Conservation (phyloP, 2,888 invertebrate species). For the Dastarcus helophoroides region DNA sequence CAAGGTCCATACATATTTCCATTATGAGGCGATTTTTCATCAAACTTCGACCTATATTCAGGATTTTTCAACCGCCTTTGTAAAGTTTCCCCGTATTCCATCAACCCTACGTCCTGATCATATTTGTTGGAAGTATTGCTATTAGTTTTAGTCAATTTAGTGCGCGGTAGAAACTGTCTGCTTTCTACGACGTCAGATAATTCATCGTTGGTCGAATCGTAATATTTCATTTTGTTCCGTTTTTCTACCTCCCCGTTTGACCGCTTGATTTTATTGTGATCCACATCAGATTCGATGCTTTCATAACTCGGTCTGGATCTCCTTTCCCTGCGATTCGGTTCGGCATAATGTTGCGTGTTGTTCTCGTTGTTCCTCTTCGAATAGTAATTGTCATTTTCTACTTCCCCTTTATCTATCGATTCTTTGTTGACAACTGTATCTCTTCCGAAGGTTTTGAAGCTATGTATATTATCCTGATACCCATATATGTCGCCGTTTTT, state of each 20-base stretch:
- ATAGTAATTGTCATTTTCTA: conserved; percentile 8
- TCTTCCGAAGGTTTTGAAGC: conserved; percentile 32
- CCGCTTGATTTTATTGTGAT: conserved; percentile 16
- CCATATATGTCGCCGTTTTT: conserved; percentile 27
- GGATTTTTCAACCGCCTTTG: conserved; percentile 35
- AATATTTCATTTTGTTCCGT: conserved; percentile 27
- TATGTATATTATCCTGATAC: conserved; percentile 25
- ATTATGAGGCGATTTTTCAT: conserved; percentile 43
- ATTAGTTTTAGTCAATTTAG: conserved; percentile 53
- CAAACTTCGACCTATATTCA: conserved; percentile 33
- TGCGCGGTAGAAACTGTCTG: conserved; percentile 54
- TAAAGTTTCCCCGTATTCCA: conserved; percentile 37
- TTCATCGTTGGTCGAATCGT: conserved; percentile 33
- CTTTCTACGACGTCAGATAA: conserved; percentile 36
- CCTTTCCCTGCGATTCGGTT: conserved; percentile 20
- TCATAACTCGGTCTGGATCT: conserved; percentile 32
- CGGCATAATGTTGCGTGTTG: conserved; percentile 25
- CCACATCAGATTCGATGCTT: conserved; percentile 31
- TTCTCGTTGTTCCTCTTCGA: conserved; percentile 16
- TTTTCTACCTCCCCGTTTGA: conserved; percentile 23
- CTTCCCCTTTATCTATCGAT: conserved; percentile 27
- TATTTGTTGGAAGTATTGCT: conserved; percentile 30
- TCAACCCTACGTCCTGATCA: conserved; percentile 31
- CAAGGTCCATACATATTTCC: conserved; percentile 75
- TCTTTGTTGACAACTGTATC: conserved; percentile 27